phyloP scores from a whole-genome alignment of 2,113 vertebrate genomes.

The Brachionichthys hirsutus region DNA sequence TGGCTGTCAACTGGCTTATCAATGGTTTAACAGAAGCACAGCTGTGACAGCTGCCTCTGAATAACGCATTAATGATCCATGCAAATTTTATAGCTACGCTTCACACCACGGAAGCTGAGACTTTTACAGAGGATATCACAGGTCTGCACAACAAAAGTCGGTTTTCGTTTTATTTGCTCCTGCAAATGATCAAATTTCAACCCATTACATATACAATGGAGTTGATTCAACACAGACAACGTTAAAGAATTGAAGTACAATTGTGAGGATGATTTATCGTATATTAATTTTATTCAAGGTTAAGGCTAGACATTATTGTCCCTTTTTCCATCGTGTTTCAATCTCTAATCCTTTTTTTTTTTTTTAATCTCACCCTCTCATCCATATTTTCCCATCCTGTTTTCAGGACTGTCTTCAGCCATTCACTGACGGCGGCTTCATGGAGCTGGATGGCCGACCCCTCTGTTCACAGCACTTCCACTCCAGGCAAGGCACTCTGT shows the following conservation, averaged over 20 bases:
- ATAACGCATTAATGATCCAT: background rate
- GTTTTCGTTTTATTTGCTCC: background rate
- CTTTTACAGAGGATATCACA: background rate
- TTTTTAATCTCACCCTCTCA: background rate
- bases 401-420: slow-evolving; percentile 84
- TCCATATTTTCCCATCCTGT: background rate
- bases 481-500: slow-evolving; percentile 82
- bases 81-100: background rate
- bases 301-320: background rate
- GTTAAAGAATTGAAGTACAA: background rate
- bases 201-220: background rate
- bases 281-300: background rate
- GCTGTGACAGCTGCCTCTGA: background rate
- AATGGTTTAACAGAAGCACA: slow-evolving; percentile 11
- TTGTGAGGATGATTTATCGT: background rate
- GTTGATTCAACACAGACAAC: background rate
- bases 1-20: background rate
- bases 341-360: background rate
- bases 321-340: background rate
- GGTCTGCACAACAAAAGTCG: background rate
- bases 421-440: slow-evolving; percentile 81
- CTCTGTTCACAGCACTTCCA: slow-evolving; percentile 89
- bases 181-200: slow-evolving; percentile 3
- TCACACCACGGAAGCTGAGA: background rate
- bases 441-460: slow-evolving; percentile 84